A percentile compares a stretch with the other conserved stretches of the same genome.
These are phyloP conservation scores for Synergus itoensis DNA, from an alignment of 2,888 invertebrate genomes.

Conservation along the genomic window DNA sequence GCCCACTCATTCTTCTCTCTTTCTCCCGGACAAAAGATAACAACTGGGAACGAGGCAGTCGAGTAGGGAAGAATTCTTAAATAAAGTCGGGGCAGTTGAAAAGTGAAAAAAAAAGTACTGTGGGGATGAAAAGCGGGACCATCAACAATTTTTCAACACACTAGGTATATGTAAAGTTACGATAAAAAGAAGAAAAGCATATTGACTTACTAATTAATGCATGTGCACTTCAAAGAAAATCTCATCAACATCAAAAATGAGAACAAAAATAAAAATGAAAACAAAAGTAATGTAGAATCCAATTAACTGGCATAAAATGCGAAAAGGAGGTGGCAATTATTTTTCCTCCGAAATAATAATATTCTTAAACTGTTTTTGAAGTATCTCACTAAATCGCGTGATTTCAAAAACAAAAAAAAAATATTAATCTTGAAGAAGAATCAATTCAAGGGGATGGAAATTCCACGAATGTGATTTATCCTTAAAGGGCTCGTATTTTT, in stretches of 20 bases:
- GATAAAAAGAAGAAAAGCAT: conserved; percentile 11
- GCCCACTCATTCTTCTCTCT: conserved; percentile 34
- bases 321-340: too few species aligned
- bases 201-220: conserved; percentile 33
- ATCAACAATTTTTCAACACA: conserved; percentile 35
- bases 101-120: conserved; percentile 8
- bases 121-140: conserved; percentile 10
- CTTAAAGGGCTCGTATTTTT: not conserved
- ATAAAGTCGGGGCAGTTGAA: conserved; percentile 52
- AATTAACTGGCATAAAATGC: too few species aligned
- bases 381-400: not conserved
- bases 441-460: not conserved
- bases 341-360: too few species aligned
- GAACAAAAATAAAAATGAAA: not conserved
- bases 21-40: conserved; percentile 66
- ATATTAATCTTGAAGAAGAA: not conserved
- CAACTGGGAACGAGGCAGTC: conserved; percentile 59
- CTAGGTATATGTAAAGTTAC: conserved; percentile 14
- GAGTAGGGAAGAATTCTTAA: conserved; percentile 55
- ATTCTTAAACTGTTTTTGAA: too few species aligned
- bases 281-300: too few species aligned
- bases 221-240: not conserved
- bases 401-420: not conserved
- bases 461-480: conserved; percentile 18
- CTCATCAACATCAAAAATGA: not conserved